phyloP scores from a whole-genome alignment of 2,113 vertebrate species.

The Tachysurus vachellii region DNA sequence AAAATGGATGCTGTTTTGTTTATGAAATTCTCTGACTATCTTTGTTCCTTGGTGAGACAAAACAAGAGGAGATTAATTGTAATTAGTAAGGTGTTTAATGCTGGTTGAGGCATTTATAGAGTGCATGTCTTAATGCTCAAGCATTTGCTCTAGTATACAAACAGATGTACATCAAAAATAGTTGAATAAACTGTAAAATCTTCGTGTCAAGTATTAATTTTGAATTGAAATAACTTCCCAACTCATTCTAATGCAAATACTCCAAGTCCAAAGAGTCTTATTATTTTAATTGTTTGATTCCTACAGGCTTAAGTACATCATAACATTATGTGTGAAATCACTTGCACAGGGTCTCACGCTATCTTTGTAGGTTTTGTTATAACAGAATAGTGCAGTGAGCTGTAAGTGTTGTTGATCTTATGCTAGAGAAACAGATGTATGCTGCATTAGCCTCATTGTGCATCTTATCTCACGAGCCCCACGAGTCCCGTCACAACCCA shows the following conservation, averaged over 20 bases:
- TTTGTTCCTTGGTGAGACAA: slow-evolving; percentile 45
- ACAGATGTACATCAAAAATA: background rate
- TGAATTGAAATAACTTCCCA: background rate
- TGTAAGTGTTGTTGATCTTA: slow-evolving; percentile 46
- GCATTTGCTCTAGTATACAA: slow-evolving; percentile 4
- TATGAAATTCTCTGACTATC: slow-evolving; percentile 13
- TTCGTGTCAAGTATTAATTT: background rate
- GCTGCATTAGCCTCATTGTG: slow-evolving; percentile 57
- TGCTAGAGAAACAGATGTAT: slow-evolving; percentile 38
- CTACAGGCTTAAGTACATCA: background rate
- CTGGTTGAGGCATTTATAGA: slow-evolving; percentile 39
- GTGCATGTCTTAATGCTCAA: slow-evolving; percentile 7
- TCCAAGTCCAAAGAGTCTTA: background rate
- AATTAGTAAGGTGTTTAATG: slow-evolving; percentile 50
- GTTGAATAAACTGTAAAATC: background rate
- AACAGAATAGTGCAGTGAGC: slow-evolving; percentile 18
- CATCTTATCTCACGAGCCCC: slow-evolving; percentile 46
- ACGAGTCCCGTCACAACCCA: slow-evolving; percentile 16
- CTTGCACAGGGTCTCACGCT: background rate
- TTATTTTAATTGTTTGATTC: background rate
- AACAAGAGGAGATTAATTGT: slow-evolving; percentile 46
- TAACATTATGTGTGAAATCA: background rate
- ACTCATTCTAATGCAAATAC: background rate
- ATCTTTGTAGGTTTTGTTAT: slow-evolving; percentile 12
- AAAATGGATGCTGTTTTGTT: slow-evolving; percentile 25